A percentile compares a stretch with the other conserved stretches of the same genome.
phyloP scores from a whole-genome alignment of 1,140 invertebrate genomes.

The Grapholita molesta region DNA sequence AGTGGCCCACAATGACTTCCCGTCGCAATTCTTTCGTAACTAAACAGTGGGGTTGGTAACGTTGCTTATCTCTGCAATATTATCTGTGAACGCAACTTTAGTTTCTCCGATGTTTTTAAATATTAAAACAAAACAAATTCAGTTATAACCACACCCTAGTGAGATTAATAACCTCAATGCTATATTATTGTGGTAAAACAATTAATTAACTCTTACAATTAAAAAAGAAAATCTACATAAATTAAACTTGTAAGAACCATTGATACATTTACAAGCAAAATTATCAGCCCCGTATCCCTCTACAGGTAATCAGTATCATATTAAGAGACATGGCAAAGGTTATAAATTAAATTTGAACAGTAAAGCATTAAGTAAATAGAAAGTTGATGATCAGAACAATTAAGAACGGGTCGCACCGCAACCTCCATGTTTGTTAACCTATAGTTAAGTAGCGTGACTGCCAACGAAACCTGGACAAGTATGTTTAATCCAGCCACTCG shows the following conservation, averaged over 20 bases:
- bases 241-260: no score
- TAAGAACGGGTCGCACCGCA: conserved; percentile 26
- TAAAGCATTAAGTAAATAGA: conserved; percentile 29
- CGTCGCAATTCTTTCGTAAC: conserved; percentile 26
- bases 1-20: conserved; percentile 34
- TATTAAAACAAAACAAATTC: neutral
- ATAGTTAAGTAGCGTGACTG: conserved; percentile 46
- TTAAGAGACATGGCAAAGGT: neutral
- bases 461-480: conserved; percentile 19
- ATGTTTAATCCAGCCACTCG: conserved; percentile 23
- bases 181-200: no score
- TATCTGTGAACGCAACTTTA: neutral
- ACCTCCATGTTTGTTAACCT: conserved; percentile 28
- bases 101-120: neutral
- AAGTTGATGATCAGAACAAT: conserved; percentile 35
- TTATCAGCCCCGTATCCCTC: no score
- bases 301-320: no score
- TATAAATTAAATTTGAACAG: neutral
- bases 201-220: no score
- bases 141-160: neutral
- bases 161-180: no score
- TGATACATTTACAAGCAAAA: no score
- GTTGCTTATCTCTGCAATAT: conserved; percentile 11
- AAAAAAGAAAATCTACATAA: no score
- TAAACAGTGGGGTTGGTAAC: conserved; percentile 31